A percentile compares a stretch with the other conserved stretches of the same genome.
These are phyloP conservation scores for Thamnophis sirtalis DNA, from an alignment of 2,113 vertebrate genomes.

Conservation along the genomic window DNA sequence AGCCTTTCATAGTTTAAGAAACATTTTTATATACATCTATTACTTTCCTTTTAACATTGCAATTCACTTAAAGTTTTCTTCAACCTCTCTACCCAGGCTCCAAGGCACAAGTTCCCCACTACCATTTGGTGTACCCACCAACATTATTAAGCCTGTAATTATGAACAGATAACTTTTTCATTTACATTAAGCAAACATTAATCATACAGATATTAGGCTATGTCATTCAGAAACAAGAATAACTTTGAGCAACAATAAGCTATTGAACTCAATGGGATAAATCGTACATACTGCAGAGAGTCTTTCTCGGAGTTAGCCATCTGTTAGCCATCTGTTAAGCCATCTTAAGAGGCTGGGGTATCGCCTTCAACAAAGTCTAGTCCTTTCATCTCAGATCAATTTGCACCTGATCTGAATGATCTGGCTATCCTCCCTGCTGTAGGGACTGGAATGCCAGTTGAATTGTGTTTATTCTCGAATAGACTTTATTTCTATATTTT, in stretches of 20 bases:
- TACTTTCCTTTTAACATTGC: not conserved
- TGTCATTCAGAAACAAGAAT: not conserved
- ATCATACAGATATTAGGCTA: not conserved
- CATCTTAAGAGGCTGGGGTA: too few relatives aligned
- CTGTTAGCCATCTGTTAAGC: too few relatives aligned
- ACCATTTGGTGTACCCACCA: not conserved
- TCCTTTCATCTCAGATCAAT: not conserved
- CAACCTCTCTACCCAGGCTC: not conserved
- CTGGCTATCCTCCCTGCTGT: not conserved
- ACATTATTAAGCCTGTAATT: not conserved
- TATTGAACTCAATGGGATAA: not conserved
- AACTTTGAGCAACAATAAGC: not conserved
- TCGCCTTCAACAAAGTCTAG: not conserved
- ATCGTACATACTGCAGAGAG: not conserved
- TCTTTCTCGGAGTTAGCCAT: not conserved
- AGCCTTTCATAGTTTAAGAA: not conserved
- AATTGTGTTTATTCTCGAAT: not conserved
- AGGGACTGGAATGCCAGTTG: not conserved
- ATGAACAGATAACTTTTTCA: not conserved
- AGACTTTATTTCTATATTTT: not conserved
- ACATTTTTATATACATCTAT: not conserved
- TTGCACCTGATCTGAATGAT: not conserved
- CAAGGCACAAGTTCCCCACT: not conserved
- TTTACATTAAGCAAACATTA: not conserved
- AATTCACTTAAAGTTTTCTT: not conserved